Evolutionary conservation across 2,888 invertebrate genomes (phyloP), one percentile per base, ranked within the genome.

Genomic region (Macaria liturata): DNA sequence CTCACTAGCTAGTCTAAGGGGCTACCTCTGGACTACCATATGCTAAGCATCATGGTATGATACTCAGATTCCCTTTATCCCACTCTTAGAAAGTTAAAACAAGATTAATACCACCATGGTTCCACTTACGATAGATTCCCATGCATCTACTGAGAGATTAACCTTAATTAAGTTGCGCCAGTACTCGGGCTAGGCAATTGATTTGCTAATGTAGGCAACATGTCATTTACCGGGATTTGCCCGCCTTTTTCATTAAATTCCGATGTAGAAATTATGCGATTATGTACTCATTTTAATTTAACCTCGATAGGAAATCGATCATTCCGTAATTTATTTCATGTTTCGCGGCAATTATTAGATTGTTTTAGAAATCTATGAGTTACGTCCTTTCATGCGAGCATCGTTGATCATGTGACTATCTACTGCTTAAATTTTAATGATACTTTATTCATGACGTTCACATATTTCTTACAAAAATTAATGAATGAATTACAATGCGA

Each of bases 101-200:
- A 37, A 37, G 1, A 37, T 37, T 37, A 37, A 7, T 2, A 7
- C 34, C 34, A 37, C 7, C 34, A 37, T 37, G 34, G 34, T 37
- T 37, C 34, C 4, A 7, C 7, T 37, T 37, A 37, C 34, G 7
- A 7, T 37, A 37, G 34, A 6, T 37, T 37, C 5, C 34, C 34
- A 37, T 37, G 7, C 34, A 76, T 74, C 67, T 65, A 64, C 57
- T 20, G 64, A 66, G 62, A 67, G 64, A 75, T 75, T 76, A 76
- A 66, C 74, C 74, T 71, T 69, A 76, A 77, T 76, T 74, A 70
- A 66, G 66, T 73, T 70, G 68, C 70, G 61, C 62, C 62, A 67
- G 59, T 55, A 52, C 65, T 61, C 42, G 53, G 46, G 45, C 55
- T 39, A 52, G 44, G 53, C 59, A 59, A 62, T 64, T 61, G 63